Base-by-base conservation (phyloP, 2,888 invertebrate genomes). In the Megamerina dolium region DNA sequence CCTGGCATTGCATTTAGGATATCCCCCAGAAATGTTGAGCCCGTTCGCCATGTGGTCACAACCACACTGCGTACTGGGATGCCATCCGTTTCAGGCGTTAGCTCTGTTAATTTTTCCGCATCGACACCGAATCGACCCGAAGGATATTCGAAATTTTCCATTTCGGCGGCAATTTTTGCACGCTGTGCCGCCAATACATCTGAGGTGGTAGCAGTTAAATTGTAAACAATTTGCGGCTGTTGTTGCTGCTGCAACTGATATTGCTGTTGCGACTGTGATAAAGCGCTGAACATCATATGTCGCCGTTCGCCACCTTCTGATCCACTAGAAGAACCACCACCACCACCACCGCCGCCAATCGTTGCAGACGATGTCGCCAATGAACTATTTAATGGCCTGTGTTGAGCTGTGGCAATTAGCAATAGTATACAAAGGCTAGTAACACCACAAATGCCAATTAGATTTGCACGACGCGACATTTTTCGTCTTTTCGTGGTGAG, bases 41-140 rank as follows among this genome's bases (percentile, higher is more conserved):
- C 92, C 4, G 89, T 88, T 55, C 92, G 77, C 89, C 91, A 92
- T 12, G 88, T 88, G n/a, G 90, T 87, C 47, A 90, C 73, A 52
- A 92, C 82, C 35, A 91, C 69, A 66, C 83, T 88, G 51, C 85
- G 76, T 44, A 87, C 64, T 4, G 90, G 90, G 44, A 73, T 75
- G 12, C 89, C 89, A 4, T 52, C 55, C 30, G 78, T 75, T 55
- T 83, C 83, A 55, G 82, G 74, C 2, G 84, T 77, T 58, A 86
- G 76, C 58, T 87, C 82, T 43, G 80, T 75, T 48, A 87, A 66
- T 49, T 78, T 78, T 49, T 74, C 73, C n/a, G 75, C 75, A 45
- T 73, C 73, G 10, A 74, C 63, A 39, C 74, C 74, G 55, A 74
- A 75, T 43, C 71, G 73, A 44, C 78, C 78, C 41, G 73, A 68